Percentiles rank a stretch among this genome's conserved stretches.
phyloP scores from a whole-genome alignment of 1,140 invertebrate genomes.

The Papilio glaucus region DNA sequence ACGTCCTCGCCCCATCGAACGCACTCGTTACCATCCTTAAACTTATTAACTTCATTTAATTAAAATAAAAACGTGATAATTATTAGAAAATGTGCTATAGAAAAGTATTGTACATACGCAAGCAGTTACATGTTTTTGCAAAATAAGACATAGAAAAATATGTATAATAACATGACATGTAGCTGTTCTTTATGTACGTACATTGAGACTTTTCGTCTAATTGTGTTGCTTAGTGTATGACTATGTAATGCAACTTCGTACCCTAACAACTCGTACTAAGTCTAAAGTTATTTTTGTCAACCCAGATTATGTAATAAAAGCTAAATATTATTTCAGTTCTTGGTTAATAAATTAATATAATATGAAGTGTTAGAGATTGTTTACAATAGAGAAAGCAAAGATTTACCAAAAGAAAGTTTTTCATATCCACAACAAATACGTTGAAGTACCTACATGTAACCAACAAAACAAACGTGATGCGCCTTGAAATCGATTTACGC shows the following conservation, averaged over 20 bases:
- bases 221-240: neutral
- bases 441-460: neutral
- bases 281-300: too few relatives aligned
- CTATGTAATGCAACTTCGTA: too few relatives aligned
- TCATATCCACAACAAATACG: neutral
- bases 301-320: too few relatives aligned
- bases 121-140: neutral
- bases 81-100: too few relatives aligned
- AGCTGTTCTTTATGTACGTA: neutral
- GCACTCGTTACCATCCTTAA: neutral
- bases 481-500: constrained; percentile 26
- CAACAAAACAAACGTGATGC: constrained; percentile 25
- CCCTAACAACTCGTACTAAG: too few relatives aligned
- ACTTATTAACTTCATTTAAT: neutral
- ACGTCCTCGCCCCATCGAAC: neutral
- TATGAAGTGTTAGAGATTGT: neutral
- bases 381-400: neutral
- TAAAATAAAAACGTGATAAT: neutral
- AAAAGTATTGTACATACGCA: too few relatives aligned
- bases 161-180: neutral
- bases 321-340: neutral
- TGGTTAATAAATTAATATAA: neutral
- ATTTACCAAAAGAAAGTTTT: neutral
- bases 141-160: neutral
- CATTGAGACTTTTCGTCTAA: neutral